A percentile compares a stretch with the other conserved stretches of the same genome.
Conservation (phyloP, 2,797 vertebrate species). For the Sebastes cheni region DNA sequence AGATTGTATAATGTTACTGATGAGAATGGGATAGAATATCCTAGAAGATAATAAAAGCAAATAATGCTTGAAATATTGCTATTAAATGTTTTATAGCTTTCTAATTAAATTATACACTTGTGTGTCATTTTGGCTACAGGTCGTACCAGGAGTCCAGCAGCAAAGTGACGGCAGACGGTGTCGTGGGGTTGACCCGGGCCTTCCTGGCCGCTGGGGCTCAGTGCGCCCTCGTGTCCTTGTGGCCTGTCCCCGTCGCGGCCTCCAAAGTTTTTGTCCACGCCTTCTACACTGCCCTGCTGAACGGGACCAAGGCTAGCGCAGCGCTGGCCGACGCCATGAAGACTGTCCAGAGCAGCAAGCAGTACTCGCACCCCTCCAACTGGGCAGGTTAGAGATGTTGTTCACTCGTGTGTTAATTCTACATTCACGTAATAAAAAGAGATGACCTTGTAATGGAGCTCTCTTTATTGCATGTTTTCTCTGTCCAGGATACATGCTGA, state of each 20-base stretch:
- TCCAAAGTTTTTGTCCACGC: slow-evolving; percentile 96
- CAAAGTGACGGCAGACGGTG: slow-evolving; percentile 94
- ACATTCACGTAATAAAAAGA: not conserved
- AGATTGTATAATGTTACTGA: not conserved
- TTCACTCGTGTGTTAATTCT: not conserved
- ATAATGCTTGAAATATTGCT: not conserved
- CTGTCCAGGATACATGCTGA: slow-evolving; percentile 91
- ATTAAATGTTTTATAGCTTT: not conserved
- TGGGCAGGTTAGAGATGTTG: slow-evolving; percentile 91
- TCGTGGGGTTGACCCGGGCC: slow-evolving; percentile 93
- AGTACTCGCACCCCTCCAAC: slow-evolving; percentile 97
- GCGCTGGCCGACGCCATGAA: slow-evolving; percentile 97
- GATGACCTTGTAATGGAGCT: not conserved
- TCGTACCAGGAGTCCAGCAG: slow-evolving; percentile 95
- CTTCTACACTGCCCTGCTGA: slow-evolving; percentile 95
- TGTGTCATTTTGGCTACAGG: slow-evolving; percentile 57
- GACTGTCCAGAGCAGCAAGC: slow-evolving; percentile 94
- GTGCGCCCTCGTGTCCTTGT: slow-evolving; percentile 94
- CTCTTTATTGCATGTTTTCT: not conserved
- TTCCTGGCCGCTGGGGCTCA: slow-evolving; percentile 97
- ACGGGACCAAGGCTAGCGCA: slow-evolving; percentile 92
- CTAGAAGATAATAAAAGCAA: not conserved
- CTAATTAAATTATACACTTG: not conserved
- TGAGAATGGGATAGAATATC: not conserved
- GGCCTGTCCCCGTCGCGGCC: slow-evolving; percentile 95